These are phyloP conservation scores for Sepioteuthis lessoniana DNA, from an alignment of 2,888 invertebrate genomes.

Conservation along the genomic window DNA sequence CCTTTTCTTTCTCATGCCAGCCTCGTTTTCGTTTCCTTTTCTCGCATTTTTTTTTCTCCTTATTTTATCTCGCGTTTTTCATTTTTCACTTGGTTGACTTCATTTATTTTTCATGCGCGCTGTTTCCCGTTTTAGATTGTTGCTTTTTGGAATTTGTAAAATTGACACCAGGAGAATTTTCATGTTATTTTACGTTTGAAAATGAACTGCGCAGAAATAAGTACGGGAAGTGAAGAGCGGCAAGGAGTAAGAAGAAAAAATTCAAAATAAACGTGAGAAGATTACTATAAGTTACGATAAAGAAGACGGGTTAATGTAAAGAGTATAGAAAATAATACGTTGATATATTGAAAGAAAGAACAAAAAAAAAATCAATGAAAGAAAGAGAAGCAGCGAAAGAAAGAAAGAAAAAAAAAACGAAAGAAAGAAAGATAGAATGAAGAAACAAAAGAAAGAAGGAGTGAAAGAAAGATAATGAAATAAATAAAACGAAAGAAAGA, in stretches of 20 bases:
- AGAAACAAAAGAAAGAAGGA: background rate
- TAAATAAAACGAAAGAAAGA: background rate
- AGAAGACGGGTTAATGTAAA: background rate
- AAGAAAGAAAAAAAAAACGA: background rate
- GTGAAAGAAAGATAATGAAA: background rate
- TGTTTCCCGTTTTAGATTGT: slow-evolving; percentile 1
- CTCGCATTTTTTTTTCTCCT: background rate
- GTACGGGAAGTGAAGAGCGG: background rate
- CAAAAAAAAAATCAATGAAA: background rate
- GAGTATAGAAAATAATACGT: too few species aligned
- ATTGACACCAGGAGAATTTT: background rate
- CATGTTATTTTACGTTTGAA: background rate
- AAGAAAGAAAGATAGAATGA: background rate
- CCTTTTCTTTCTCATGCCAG: background rate
- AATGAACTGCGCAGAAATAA: background rate
- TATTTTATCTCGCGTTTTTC: background rate
- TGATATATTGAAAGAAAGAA: background rate
- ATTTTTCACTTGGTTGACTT: slow-evolving; percentile 15
- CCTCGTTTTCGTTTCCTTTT: too few species aligned
- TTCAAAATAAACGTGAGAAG: background rate
- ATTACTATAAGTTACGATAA: background rate
- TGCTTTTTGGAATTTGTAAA: background rate
- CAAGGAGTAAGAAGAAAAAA: background rate
- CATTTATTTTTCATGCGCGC: background rate
- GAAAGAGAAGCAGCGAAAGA: background rate